Percentiles rank a stretch among this genome's conserved stretches.
Conservation (phyloP, 1,140 invertebrate species). For the Hydropsyche tenuis region DNA sequence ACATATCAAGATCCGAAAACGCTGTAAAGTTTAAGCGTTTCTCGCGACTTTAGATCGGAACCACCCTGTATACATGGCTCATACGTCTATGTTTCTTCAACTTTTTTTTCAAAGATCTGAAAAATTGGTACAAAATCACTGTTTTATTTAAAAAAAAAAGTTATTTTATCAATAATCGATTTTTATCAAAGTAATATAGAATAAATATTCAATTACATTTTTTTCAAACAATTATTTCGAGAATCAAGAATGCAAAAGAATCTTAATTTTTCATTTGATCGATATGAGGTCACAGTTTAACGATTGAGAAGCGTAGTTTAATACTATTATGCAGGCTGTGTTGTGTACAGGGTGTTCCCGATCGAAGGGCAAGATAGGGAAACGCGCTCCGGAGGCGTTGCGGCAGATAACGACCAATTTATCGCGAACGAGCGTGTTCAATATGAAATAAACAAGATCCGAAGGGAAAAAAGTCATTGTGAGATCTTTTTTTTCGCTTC, state of each 20-base stretch:
- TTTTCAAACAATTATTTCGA: too few species aligned
- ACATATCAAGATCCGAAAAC: slow-evolving; percentile 33
- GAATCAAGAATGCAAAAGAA: too few species aligned
- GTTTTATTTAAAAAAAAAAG: too few species aligned
- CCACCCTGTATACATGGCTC: neutral
- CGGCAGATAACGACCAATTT: slow-evolving; percentile 35
- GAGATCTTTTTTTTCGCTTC: neutral
- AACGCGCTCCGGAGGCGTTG: slow-evolving; percentile 36
- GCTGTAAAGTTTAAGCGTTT: slow-evolving; percentile 26
- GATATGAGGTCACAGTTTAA: too few species aligned
- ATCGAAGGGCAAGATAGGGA: slow-evolving; percentile 29
- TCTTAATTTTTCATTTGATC: too few species aligned
- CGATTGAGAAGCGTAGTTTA: too few species aligned
- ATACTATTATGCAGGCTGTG: neutral
- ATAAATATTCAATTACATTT: too few species aligned
- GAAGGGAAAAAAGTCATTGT: neutral
- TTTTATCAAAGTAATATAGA: too few species aligned
- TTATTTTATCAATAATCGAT: too few species aligned
- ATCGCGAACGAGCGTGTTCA: slow-evolving; percentile 27
- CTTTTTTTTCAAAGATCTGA: too few species aligned
- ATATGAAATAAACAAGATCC: slow-evolving; percentile 37
- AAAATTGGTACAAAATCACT: too few species aligned
- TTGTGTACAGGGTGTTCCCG: neutral
- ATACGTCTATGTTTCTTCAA: too few species aligned
- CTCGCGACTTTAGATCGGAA: slow-evolving; percentile 15